Base-by-base conservation (phyloP, 2,797 vertebrate species). In the Ataeniobius toweri region DNA sequence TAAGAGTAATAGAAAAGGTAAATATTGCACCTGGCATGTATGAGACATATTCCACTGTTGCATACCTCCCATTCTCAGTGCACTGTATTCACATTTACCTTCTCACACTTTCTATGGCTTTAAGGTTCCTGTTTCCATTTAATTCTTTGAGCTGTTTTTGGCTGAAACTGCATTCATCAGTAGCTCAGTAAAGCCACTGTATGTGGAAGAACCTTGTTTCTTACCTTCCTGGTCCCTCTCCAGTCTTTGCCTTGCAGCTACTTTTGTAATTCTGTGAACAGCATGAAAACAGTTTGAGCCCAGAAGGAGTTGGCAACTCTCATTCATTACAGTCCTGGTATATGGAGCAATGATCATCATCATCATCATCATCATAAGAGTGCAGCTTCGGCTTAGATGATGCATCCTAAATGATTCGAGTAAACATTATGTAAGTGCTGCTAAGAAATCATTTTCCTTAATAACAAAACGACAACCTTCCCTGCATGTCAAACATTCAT, bases 91-190 rank as follows among this genome's bases (percentile, higher is more conserved):
- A 51, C 80, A 22, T 46, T 68, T 70, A 74, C 41, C 44, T 1
- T 79, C 80, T 73, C n/a, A n/a, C 75, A 78, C 48, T 41, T 13
- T 61, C 63, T 63, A 69, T 72, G 59, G 53, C 81, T 84, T 48
- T 28, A 71, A 77, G 53, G 53, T 48, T 58, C 46, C 3, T 48
- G 16, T 73, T 59, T 78, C 55, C 50, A 39, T 44, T n/a, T 36
- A 36, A 4, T 36, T 36, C 36, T 31, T 44, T 44, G 41, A 3
- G 12, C 44, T 75, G 71, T 8, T 61, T 80, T 50, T 75, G 79
- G 71, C 81, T 67, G 74, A 80, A 41, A 70, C 74, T 75, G 75
- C 76, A 51, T 75, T 78, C 82, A 85, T 81, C 75, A 76, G 76
- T 73, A 28, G 16, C 65, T 87, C 59, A 59, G 80, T 77, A 76